Base-by-base conservation (phyloP, 2,797 vertebrate genomes). In the Acridotheres tristis region DNA sequence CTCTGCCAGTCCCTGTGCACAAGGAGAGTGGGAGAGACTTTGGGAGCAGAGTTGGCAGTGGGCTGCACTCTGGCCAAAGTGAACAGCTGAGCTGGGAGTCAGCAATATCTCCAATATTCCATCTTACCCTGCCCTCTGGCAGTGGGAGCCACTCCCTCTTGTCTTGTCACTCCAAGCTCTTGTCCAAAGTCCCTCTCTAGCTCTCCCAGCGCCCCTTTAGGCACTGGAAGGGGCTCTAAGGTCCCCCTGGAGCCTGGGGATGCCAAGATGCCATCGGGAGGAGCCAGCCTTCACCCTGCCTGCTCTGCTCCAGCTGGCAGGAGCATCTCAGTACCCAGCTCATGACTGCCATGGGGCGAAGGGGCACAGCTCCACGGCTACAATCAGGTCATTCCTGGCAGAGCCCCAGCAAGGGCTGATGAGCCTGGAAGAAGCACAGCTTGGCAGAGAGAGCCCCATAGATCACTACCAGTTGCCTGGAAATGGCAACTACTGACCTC, bases 291-390 rank as follows among this genome's bases (percentile, higher is more conserved):
- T 53, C 34, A 47, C 16, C 7, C 34, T 66, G 40, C 34, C 45
- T 48, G 54, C 59, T 43, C 59, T 1, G 2, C 47, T 54, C 22
- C 0, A 0, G 30, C 22, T n/a, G 34, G 67, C 32, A 65, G 22
- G 22, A 78, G 23, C 67, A 73, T 15, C 47, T 78, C 30, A 79
- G 74, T 42, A 66, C 16, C 22, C 61, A 54, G 54, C 42, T 67
- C 40, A 29, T 17, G 27, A 43, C 43, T 36, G 47, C 16, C 23
- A 48, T 0, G 0, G 26, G 13, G 45, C 0, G 0, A 48, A 48
- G 54, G 3, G 32, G 20, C 32, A 59, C 40, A 67, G 42, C 61
- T 54, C 16, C 16, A 59, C 32, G 19, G 42, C 27, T 27, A 67
- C 54, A 54, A 16, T 14, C 47, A 59, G 34, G 26, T 66, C 30